phyloP scores from a whole-genome alignment of 2,888 invertebrate genomes.

The Drosophila picticornis region DNA sequence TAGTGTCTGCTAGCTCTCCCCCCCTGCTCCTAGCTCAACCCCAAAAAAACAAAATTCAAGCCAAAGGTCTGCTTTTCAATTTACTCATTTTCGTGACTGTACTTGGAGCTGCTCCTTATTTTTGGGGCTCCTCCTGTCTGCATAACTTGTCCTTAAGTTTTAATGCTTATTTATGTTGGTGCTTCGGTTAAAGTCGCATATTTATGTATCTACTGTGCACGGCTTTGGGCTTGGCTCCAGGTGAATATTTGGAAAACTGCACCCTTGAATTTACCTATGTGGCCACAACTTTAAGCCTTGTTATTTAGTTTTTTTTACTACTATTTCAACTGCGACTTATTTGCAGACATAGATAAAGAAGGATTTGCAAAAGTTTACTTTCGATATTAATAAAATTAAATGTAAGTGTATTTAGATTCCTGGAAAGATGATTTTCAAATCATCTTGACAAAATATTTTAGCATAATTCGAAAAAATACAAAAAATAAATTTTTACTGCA shows the following conservation, averaged over 20 bases:
- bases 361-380: background rate
- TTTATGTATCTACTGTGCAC: constrained; percentile 21
- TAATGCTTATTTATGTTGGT: constrained; percentile 63
- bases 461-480: background rate
- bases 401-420: background rate
- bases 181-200: constrained; percentile 35
- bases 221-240: constrained; percentile 26
- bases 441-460: background rate
- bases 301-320: constrained; percentile 7
- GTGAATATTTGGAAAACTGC: constrained; percentile 6
- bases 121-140: constrained; percentile 8
- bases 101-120: constrained; percentile 21
- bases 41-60: constrained; percentile 7
- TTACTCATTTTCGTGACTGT: constrained; percentile 55
- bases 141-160: constrained; percentile 43
- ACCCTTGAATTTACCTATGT: constrained; percentile 9
- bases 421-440: background rate
- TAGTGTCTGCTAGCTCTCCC: background rate
- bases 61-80: constrained; percentile 40
- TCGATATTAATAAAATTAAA: background rate
- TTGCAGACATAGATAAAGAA: background rate
- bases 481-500: background rate
- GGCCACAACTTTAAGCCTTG: constrained; percentile 9
- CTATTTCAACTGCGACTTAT: constrained; percentile 22
- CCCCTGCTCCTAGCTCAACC: constrained; percentile 7